A percentile compares a stretch with the other conserved stretches of the same genome.
Evolutionary conservation across 2,888 invertebrate species (phyloP).

Genomic region (Lepidocyrtoides sp.): DNA sequence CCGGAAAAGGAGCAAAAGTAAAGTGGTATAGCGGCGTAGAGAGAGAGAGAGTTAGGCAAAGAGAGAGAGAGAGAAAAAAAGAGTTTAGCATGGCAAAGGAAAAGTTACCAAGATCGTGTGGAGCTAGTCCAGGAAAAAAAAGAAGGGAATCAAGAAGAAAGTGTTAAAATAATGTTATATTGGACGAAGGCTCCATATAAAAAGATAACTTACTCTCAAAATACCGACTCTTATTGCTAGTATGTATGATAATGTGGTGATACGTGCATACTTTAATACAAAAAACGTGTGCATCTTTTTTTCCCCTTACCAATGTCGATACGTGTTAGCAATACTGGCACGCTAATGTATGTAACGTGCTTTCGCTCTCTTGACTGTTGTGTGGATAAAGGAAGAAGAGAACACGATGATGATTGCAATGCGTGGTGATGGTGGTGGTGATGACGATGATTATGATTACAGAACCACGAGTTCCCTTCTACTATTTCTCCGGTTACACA

Average conservation of each 20-base stretch:
- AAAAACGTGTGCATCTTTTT: conserved; percentile 48
- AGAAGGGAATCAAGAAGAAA: conserved; percentile 53
- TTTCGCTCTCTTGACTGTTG: conserved; percentile 3
- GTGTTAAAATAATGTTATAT: conserved; percentile 69
- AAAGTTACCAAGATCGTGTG: conserved; percentile 5
- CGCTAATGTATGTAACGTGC: conserved; percentile 64
- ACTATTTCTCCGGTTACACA: not conserved
- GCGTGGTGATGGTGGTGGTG: conserved; percentile 8
- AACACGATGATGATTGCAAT: not conserved
- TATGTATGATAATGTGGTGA: conserved; percentile 60
- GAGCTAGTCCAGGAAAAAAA: conserved; percentile 39
- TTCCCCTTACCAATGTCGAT: conserved; percentile 67
- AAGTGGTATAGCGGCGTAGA: conserved; percentile 1
- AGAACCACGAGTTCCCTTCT: conserved; percentile 43
- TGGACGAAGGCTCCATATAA: conserved; percentile 15
- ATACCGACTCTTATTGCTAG: conserved; percentile 7
- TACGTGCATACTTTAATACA: conserved; percentile 57
- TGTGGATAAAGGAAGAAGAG: not conserved
- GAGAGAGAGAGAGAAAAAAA: too few relatives aligned
- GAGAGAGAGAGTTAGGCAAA: too few relatives aligned
- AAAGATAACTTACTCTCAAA: conserved; percentile 57
- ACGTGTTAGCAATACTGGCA: conserved; percentile 34
- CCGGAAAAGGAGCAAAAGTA: conserved; percentile 61
- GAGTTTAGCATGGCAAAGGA: too few relatives aligned
- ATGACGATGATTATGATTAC: conserved; percentile 39